Conservation (phyloP, 1,140 invertebrate genomes). For the Drosophila erecta region DNA sequence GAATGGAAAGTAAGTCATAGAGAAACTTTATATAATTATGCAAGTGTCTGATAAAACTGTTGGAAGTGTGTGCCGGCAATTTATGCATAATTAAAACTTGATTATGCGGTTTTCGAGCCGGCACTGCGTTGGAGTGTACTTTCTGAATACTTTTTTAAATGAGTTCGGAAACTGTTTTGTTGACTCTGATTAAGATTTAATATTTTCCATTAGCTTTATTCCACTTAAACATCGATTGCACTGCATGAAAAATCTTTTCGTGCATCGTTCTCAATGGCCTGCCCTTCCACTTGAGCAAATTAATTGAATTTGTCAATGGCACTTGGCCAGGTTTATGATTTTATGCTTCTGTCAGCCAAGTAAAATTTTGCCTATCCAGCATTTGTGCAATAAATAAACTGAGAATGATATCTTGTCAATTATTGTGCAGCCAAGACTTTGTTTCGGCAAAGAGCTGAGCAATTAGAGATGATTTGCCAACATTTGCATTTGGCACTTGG, state of each 20-base stretch:
- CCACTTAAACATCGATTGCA: not conserved
- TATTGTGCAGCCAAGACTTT: constrained; percentile 20
- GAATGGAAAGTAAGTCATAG: constrained; percentile 22
- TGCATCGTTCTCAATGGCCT: constrained; percentile 12
- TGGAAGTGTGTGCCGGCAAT: constrained; percentile 23
- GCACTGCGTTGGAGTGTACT: not conserved
- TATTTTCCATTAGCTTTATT: not conserved
- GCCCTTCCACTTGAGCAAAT: constrained; percentile 29
- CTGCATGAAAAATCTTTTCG: too few relatives aligned
- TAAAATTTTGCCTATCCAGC: constrained; percentile 8
- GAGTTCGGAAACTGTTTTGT: constrained; percentile 2
- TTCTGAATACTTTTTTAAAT: constrained; percentile 1
- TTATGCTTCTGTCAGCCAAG: constrained; percentile 20
- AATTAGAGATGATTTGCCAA: constrained; percentile 42
- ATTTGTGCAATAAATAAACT: constrained; percentile 20
- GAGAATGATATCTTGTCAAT: constrained; percentile 15
- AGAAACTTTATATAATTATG: constrained; percentile 58
- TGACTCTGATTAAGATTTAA: not conserved
- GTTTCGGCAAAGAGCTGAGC: constrained; percentile 1
- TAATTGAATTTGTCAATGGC: constrained; percentile 27
- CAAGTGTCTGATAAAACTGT: constrained; percentile 52
- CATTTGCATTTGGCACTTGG: constrained; percentile 28
- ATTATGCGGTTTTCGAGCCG: constrained; percentile 29
- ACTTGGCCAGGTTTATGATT: not conserved
- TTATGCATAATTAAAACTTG: constrained; percentile 58